These are phyloP conservation scores for Microhierax caerulescens DNA, from an alignment of 2,797 vertebrate genomes.

Conservation along the genomic window DNA sequence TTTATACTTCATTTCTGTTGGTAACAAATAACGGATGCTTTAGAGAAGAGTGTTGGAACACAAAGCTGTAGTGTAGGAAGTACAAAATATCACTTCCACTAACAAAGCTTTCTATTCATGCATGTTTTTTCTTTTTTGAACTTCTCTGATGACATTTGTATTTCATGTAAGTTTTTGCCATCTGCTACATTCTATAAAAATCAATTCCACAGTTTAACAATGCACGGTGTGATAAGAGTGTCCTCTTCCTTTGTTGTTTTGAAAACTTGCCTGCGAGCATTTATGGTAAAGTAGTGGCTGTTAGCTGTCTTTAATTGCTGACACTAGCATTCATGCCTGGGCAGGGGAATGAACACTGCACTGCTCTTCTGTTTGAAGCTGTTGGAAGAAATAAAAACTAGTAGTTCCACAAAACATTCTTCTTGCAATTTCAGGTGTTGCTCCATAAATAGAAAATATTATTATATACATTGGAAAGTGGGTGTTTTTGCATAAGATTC, in stretches of 20 bases:
- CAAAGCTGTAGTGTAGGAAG: conserved; percentile 7
- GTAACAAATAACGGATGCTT: not conserved
- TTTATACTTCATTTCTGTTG: not conserved
- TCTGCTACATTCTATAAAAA: conserved; percentile 13
- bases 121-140: not conserved
- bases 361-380: not conserved
- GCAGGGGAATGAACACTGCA: not conserved
- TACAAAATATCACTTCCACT: not conserved
- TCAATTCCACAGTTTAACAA: not conserved
- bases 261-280: not conserved
- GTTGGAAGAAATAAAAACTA: not conserved
- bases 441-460: not conserved
- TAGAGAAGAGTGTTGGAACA: not conserved
- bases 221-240: not conserved
- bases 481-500: not conserved
- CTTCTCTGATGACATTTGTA: not conserved
- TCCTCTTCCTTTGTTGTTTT: not conserved
- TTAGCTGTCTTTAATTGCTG: not conserved
- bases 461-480: not conserved
- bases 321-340: not conserved
- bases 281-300: not conserved
- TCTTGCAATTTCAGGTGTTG: not conserved
- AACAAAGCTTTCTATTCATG: not conserved
- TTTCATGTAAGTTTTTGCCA: not conserved
- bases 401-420: not conserved